Base-by-base conservation (phyloP, 2,888 invertebrate genomes). In the Brassicogethes aeneus region DNA sequence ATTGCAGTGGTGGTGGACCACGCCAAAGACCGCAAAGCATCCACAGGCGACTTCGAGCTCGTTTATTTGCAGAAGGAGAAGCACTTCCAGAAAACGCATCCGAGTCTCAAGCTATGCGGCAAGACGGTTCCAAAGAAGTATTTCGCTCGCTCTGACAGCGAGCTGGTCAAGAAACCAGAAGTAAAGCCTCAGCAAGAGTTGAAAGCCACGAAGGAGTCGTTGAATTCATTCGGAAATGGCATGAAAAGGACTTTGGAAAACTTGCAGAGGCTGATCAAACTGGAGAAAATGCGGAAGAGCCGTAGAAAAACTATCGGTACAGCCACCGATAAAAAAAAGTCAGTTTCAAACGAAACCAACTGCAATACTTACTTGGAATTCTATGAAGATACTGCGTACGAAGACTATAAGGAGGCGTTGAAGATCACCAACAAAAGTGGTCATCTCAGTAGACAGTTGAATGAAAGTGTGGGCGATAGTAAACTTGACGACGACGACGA, bases 41-140 rank as follows among this genome's bases (percentile, higher is more conserved):
- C 68, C 3, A 79, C 80, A 0, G 81, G 81, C 3, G 69, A 69
- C 15, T 82, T 81, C 48, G 76, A 79, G 62, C 43, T 62, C 12
- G 50, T 64, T 14, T 64, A 62, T 39, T 50, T 52, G 45, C 56
- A 59, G 43, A 42, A 46, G 12, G 23, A 23, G 23, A 23, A 23
- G 12, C 38, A 23, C 5, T 23, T 7, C 23, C 5, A 10, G 5
- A 23, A 23, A 23, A 23, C 23, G 5, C 3, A 7, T 10, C 3
- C 16, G 31, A 37, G 14, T 15, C 14, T n/a, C 12, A 14, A 29
- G 14, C 15, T 13, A 13, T 14, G 23, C 14, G 15, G 12, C n/a
- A 23, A 35, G 2, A 23, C 23, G 23, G 5, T 23, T 7, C 23
- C 23, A 5, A 7, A 5, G 5, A 10, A 7, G 5, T 5, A 23